phyloP scores from a whole-genome alignment of 2,797 vertebrate species.

The Valencia hispanica region DNA sequence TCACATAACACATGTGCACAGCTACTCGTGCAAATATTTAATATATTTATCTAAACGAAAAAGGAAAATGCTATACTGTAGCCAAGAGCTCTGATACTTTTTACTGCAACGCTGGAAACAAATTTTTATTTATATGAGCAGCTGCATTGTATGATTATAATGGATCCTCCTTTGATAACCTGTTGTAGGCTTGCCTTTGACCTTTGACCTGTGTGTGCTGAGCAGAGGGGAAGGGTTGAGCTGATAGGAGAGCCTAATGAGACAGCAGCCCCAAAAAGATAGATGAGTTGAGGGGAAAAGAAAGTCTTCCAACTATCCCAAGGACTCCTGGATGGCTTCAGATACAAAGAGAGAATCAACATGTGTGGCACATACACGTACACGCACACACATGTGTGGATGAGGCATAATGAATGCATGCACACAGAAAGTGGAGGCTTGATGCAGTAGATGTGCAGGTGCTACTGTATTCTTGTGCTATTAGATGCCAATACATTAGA shows the following conservation, averaged over 20 bases:
- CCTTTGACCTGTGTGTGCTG: slow-evolving; percentile 41
- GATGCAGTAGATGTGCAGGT: slow-evolving; percentile 51
- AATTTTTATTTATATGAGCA: slow-evolving; percentile 3
- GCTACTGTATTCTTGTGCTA: slow-evolving; percentile 53
- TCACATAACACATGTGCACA: slow-evolving; percentile 36
- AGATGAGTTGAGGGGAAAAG: slow-evolving; percentile 38
- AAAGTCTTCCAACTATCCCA: slow-evolving; percentile 18
- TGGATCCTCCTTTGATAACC: slow-evolving; percentile 33
- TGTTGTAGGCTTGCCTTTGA: slow-evolving; percentile 39
- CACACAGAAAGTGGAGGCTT: slow-evolving; percentile 28
- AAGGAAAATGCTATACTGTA: background rate
- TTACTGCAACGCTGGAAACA: background rate
- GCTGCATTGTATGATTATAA: slow-evolving; percentile 2
- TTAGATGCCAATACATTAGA: slow-evolving; percentile 18
- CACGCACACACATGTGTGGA: slow-evolving; percentile 32
- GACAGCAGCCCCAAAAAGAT: slow-evolving; percentile 52
- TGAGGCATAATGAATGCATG: slow-evolving; percentile 35
- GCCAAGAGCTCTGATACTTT: background rate
- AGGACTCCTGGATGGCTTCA: slow-evolving; percentile 6
- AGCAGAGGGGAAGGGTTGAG: slow-evolving; percentile 41
- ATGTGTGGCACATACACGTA: slow-evolving; percentile 13
- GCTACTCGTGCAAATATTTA: slow-evolving; percentile 18
- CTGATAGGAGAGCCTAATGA: slow-evolving; percentile 53
- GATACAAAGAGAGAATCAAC: slow-evolving; percentile 8
- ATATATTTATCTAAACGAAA: slow-evolving; percentile 30